Conservation (phyloP, 1,140 invertebrate genomes). For the Achroia grisella region DNA sequence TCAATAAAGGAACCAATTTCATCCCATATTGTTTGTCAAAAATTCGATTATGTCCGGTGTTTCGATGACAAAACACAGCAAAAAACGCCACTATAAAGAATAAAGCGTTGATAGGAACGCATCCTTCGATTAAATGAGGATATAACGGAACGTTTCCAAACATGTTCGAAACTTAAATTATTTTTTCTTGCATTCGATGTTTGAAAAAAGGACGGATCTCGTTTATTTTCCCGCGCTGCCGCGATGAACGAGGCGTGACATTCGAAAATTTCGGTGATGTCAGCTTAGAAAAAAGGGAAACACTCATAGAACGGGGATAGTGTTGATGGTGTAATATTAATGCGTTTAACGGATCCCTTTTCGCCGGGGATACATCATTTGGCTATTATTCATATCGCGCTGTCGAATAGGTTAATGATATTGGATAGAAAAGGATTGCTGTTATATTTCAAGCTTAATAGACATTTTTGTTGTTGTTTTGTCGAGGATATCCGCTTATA, state of each 20-base stretch:
- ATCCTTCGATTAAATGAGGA: conserved; percentile 40
- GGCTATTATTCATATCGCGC: conserved; percentile 10
- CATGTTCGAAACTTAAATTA: conserved; percentile 43
- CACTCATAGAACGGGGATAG: conserved; percentile 30
- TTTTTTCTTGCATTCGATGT: conserved; percentile 40
- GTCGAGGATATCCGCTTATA: not conserved
- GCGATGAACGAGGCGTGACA: conserved; percentile 61
- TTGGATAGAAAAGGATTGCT: conserved; percentile 36
- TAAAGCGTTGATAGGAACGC: conserved; percentile 25
- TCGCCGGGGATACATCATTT: conserved; percentile 35
- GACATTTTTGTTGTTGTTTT: conserved; percentile 10
- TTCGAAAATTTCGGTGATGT: conserved; percentile 53
- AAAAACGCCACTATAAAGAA: conserved; percentile 19
- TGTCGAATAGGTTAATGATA: conserved; percentile 40
- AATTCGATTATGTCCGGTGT: conserved; percentile 60
- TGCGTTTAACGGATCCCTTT: conserved; percentile 51
- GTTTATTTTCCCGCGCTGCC: conserved; percentile 48
- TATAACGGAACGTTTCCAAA: conserved; percentile 40
- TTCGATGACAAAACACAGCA: conserved; percentile 41
- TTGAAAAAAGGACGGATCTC: conserved; percentile 35
- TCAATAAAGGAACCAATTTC: conserved; percentile 65
- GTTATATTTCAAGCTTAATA: conserved; percentile 16
- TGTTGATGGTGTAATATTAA: conserved; percentile 47
- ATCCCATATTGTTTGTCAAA: conserved; percentile 65
- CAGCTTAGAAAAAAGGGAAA: conserved; percentile 42